Percentiles rank a stretch among this genome's conserved stretches.
These are phyloP conservation scores for Lissocephala sabroskyi DNA, from an alignment of 2,888 invertebrate species.

Conservation along the genomic window DNA sequence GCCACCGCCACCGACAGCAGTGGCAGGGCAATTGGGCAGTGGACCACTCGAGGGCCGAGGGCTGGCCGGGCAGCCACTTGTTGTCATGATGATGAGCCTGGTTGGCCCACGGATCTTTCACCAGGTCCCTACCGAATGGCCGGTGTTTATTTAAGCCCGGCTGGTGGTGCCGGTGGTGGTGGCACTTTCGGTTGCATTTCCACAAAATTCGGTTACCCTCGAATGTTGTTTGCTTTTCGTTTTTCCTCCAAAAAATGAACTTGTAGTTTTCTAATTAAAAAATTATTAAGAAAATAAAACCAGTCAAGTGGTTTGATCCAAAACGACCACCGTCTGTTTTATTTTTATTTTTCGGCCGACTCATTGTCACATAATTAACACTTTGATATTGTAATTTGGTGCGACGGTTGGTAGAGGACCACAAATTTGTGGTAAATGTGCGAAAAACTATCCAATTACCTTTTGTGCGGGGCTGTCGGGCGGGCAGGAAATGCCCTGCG, in stretches of 20 bases:
- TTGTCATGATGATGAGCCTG: conserved; percentile 32
- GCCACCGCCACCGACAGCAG: conserved; percentile 10
- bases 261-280: conserved; percentile 61
- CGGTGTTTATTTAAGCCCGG: conserved; percentile 28
- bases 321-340: neutral
- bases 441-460: conserved; percentile 58
- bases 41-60: conserved; percentile 5
- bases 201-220: conserved; percentile 1
- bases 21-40: conserved; percentile 18
- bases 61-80: conserved; percentile 60
- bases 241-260: conserved; percentile 46
- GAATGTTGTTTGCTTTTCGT: conserved; percentile 12
- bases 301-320: conserved; percentile 9
- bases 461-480: conserved; percentile 7
- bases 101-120: neutral
- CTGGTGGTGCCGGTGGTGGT: conserved; percentile 35
- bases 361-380: conserved; percentile 64
- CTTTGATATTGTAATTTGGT: conserved; percentile 57
- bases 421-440: conserved; percentile 36
- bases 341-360: conserved; percentile 29
- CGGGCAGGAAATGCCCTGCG: conserved; percentile 58
- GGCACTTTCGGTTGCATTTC: conserved; percentile 46
- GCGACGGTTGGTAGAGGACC: too few relatives aligned
- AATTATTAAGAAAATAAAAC: conserved; percentile 40
- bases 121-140: conserved; percentile 2